Evolutionary conservation across 2,113 vertebrate genomes (phyloP), one percentile per base, ranked within the genome.

Genomic region (Oreotrochilus melanogaster): DNA sequence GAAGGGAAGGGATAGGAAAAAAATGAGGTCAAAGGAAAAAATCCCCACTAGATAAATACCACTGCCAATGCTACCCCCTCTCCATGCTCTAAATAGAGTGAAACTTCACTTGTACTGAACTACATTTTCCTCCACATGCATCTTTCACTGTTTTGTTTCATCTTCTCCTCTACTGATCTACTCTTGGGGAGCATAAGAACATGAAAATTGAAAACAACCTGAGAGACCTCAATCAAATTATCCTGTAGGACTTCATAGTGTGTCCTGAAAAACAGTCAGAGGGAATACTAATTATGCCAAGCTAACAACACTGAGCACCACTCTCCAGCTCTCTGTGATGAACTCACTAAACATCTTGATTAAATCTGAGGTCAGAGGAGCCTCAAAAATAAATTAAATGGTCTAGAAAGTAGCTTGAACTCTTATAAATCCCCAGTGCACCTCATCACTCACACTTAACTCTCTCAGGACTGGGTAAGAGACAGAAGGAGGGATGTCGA

Each of bases 311-410:
- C 56, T 56, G 80, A 93, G 64, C 85, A 69, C 2, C 0, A 21
- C n/a, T 96, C 76, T 61, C 64, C 18, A 23, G 54, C 70, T 78
- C 82, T 89, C 58, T 73, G 39, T 25, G 66, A 95, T 89, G 83
- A 92, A 70, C 80, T 94, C 86, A 71, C 75, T 95, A 93, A 97
- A 76, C 64, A 92, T 79, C 61, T 27, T 75, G 89, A 95, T 96
- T 95, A 93, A 90, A 91, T 79, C 58, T 86, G 53, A 96, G 69
- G 94, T 92, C 88, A 87, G 57, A 79, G 58, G 70, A 92, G n/a
- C 65, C 92, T 91, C 89, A 81, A 70, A 96, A 96, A 42, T 53
- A 96, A 95, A 95, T 94, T 95, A 94, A 93, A 93, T 82, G 18
- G 53, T 95, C 71, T 61, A 82, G 67, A 74, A 86, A 92, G 80